Evolutionary conservation across 2,888 invertebrate species (phyloP), one percentile per base, ranked within the genome.

Genomic region (Petrophora chlorosata): DNA sequence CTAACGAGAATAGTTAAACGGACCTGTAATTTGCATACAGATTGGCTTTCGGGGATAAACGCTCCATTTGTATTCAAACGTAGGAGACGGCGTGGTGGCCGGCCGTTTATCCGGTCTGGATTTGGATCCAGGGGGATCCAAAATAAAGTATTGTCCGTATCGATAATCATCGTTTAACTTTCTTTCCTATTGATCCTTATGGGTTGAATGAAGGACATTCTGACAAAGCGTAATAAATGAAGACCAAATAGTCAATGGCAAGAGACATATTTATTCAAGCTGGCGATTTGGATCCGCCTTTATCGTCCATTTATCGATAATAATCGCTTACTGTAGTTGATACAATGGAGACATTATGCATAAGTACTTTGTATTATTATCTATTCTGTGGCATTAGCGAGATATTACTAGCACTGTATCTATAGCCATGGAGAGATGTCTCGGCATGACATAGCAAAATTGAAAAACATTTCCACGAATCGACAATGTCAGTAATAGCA

Each of bases 61-160:
- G 87, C 71, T 85, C 85, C 86, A 89, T 90, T 89, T 89, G 90
- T 89, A 89, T 90, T 89, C 89, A 83, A 85, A 87, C 86, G 79
- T 76, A 76, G 80, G 78, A 76, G 70, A 81, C 78, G 72, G 70
- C 82, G 87, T 82, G 78, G 82, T 82, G 79, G 82, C 77, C 76
- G 76, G 77, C 70, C 73, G 83, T 87, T 88, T 86, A 87, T 86
- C 81, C 80, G 82, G 83, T 84, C 79, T 70, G 82, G 85, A 85
- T 84, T 86, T 77, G 76, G 83, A 80, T 82, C 77, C 67, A 62
- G n/a, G n/a, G n/a, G n/a, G n/a, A n/a, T n/a, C n/a, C n/a, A n/a
- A n/a, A n/a, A n/a, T n/a, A n/a, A n/a, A n/a, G 68, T 71, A 79
- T 79, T 73, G 70, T 70, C 71, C 71, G 69, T 76, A 79, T 74